Base-by-base conservation (phyloP, 2,113 vertebrate genomes). In the Nannobrachium achirus region DNA sequence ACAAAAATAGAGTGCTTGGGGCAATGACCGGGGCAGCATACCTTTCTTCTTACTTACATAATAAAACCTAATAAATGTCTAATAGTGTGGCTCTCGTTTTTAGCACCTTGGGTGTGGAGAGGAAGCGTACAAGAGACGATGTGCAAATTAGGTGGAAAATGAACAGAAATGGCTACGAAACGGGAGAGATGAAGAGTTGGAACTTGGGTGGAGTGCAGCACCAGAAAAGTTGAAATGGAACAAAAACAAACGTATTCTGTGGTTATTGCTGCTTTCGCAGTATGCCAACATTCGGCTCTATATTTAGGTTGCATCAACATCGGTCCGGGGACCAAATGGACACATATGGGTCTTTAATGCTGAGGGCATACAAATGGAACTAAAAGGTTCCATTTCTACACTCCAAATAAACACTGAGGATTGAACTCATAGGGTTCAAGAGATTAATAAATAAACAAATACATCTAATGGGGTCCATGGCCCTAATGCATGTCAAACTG, bases 111-210 rank as follows among this genome's bases (percentile, higher is more conserved):
- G 48, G 48, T 50, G 48, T 50, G 48, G 48, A n/a, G n/a, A 16
- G n/a, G 7, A 16, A 8, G 48, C n/a, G 16, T 4, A 19, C 8
- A 9, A 9, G 8, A 19, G 11, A 48, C n/a, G 40, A 42, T 16
- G 49, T 39, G n/a, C 53, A 69, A 50, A 56, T 44, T 55, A 4
- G 33, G 18, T 19, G 33, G 20, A 58, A 62, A 49, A 55, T 5
- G 56, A 48, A 41, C 19, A 60, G 69, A 61, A 62, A 19, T 18
- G 20, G 49, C 51, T 39, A 56, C 25, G 20, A 66, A 33, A 41
- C 42, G 0, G 33, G 8, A 41, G 39, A 59, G 46, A 38, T n/a
- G 20, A 45, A 19, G 38, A 61, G 45, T 16, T 41, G 39, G 40
- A 61, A 63, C 41, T 4, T 0, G 46, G 18, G 41, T 39, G 51